Evolutionary conservation across 2,888 invertebrate species (phyloP), one percentile per base, ranked within the genome.

Genomic region (Eupithecia pulchellata): DNA sequence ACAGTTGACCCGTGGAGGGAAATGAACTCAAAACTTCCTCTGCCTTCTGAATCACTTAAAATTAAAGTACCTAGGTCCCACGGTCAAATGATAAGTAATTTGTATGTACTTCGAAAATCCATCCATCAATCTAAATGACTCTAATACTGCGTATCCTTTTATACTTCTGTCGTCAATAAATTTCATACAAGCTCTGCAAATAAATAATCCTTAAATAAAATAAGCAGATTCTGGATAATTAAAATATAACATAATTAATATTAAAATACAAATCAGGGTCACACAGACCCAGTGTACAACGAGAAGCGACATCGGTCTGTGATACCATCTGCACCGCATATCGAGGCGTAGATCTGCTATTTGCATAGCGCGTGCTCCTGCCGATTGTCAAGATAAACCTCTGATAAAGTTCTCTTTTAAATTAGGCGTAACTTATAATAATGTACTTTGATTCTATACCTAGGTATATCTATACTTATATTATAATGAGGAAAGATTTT

Each of bases 361-460:
- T 52, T 25, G 52, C 52, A 25, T 52, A 52, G 25, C 52, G 52
- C 52, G 52, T 52, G 52, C 52, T 52, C 25, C 52, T 52, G 52
- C 52, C 52, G 25, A 52, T 52, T 52, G 52, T 52, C 52, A 52
- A 52, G 52, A 52, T 52, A 52, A 47, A 20, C 1, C 20, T 52
- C 25, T 13, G 52, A 52, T 52, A 25, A 52, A 25, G 52, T 25
- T 52, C 13, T 52, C 25, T 52, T 25, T n/a, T 39, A 39, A 39
- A 39, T 39, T 6, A n/a, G n/a, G 5, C 5, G 39, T 39, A 39
- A n/a, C n/a, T n/a, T 39, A 39, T 36, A 36, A 36, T 36, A 36
- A 36, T 39, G n/a, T 39, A 39, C 5, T 39, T 39, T 39, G 39
- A 39, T n/a, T n/a, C n/a, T n/a, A n/a, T n/a, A n/a, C n/a, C n/a